Evolutionary conservation across 2,113 vertebrate genomes (phyloP).

Genomic region (Vulpes vulpes): DNA sequence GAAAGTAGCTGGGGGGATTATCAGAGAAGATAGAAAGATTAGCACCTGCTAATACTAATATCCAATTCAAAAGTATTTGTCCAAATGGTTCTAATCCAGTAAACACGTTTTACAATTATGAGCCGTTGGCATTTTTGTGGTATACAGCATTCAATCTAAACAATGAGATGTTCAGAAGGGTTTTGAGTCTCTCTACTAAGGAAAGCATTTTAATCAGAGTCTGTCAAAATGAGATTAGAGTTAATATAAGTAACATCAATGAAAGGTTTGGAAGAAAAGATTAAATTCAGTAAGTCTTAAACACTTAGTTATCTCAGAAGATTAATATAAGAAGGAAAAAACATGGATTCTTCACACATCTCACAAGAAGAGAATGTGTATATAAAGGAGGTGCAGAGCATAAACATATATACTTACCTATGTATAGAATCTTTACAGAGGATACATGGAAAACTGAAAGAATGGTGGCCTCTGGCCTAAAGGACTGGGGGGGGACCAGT

Average conservation of each 20-base stretch:
- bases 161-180: constrained; percentile 18
- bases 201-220: constrained; percentile 30
- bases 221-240: neutral
- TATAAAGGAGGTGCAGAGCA: neutral
- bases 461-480: neutral
- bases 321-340: neutral
- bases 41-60: neutral
- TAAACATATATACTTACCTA: neutral
- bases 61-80: neutral
- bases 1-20: neutral
- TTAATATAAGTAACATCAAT: constrained; percentile 22
- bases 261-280: constrained; percentile 13
- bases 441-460: neutral
- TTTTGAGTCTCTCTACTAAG: constrained; percentile 4
- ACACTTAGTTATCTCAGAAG: neutral
- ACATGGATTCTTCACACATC: neutral
- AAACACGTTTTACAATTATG: neutral
- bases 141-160: neutral
- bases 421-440: neutral
- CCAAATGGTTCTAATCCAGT: neutral
- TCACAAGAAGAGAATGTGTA: constrained; percentile 20
- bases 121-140: constrained; percentile 29
- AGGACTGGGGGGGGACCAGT: neutral
- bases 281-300: constrained; percentile 32
- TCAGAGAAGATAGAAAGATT: neutral